These are phyloP conservation scores for Penaeus vannamei DNA, from an alignment of 1,140 invertebrate species.

Conservation along the genomic window DNA sequence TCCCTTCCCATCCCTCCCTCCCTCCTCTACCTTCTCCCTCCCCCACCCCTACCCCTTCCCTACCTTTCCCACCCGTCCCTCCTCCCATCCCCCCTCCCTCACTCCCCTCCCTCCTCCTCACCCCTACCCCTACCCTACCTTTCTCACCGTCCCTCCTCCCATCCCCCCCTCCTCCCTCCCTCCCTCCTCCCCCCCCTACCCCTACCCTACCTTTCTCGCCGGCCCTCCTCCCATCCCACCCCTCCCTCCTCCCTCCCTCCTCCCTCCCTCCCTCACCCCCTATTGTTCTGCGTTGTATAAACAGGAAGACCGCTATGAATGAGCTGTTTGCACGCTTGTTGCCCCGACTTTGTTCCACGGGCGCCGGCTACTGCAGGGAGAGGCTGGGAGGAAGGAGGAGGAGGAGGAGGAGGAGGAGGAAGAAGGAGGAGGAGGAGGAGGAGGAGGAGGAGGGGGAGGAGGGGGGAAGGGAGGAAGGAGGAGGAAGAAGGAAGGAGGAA, in stretches of 20 bases:
- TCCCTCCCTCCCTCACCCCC: not conserved
- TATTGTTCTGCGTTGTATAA: conserved; percentile 46
- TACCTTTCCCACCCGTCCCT: not conserved
- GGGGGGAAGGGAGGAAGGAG: no score
- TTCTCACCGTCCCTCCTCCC: not conserved
- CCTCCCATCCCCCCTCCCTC: no score
- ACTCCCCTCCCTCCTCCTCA: no score
- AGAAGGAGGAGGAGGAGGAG: not conserved
- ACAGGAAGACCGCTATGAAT: conserved; percentile 40
- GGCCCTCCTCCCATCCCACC: not conserved
- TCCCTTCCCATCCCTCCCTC: no score
- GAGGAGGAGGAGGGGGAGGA: no score
- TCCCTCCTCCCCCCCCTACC: not conserved
- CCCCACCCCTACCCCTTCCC: not conserved
- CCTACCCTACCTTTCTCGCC: not conserved
- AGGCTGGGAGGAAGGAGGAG: not conserved
- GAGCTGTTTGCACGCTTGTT: conserved; percentile 49
- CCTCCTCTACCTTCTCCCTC: no score
- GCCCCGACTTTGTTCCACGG: conserved; percentile 38
- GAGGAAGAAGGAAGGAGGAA: not conserved
- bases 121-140: no score
- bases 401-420: not conserved
- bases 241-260: not conserved
- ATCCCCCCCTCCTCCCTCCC: not conserved
- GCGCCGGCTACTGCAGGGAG: not conserved